Evolutionary conservation across 2,113 vertebrate genomes (phyloP), one percentile per base, ranked within the genome.

Genomic region (Oreocharis arfaki): DNA sequence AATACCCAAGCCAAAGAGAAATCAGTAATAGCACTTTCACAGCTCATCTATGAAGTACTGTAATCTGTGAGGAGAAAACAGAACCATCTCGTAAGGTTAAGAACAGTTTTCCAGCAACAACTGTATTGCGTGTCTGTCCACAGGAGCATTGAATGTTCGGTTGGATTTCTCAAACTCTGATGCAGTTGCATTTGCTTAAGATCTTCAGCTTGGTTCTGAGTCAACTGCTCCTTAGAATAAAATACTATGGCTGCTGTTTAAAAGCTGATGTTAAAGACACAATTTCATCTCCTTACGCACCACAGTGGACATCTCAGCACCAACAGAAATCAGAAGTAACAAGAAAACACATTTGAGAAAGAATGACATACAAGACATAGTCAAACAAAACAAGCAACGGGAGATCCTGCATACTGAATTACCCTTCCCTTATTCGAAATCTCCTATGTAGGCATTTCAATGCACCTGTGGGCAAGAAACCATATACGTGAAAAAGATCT

Each of bases 1-100:
- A 90, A 77, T 37, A 39, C 1, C 13, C 23, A 87, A 67, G 56
- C 30, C 60, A 70, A 64, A 59, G 32, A 75, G 44, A 92, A 86
- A 74, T 78, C 77, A 84, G 16, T 82, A 90, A 68, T 1, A 78
- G 59, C 37, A 50, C 87, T 94, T 93, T 85, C 87, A 94, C n/a
- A 91, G 81, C 19, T 89, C 74, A 76, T 41, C 74, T 85, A 21
- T 41, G 49, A 87, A 84, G 65, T 70, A 64, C 9, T 5, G 1
- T 86, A 52, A 63, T n/a, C 61, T 35, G 32, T 21, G 80, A 21
- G 28, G 42, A 23, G 68, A 90, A 86, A 89, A 76, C 44, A 90
- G 44, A 95, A 84, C 64, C 73, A 94, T 39, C 88, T 70, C 4
- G 2, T 0, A 57, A 8, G 10, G 20, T 53, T 74, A 87, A 70